Evolutionary conservation across 2,888 invertebrate genomes (phyloP).

Genomic region (Stomorhina lunata): DNA sequence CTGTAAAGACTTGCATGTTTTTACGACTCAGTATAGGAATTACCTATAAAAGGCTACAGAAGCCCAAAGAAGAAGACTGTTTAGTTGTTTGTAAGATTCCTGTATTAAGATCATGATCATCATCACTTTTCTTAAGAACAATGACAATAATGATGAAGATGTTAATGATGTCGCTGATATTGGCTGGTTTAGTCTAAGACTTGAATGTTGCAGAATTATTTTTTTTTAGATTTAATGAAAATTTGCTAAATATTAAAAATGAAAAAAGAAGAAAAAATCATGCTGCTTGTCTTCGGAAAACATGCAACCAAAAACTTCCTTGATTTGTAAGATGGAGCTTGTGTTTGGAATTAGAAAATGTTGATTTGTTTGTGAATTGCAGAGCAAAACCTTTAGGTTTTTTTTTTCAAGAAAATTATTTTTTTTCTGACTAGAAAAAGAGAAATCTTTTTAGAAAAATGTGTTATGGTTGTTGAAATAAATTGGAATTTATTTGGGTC

Average conservation of each 20-base stretch:
- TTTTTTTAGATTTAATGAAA: neutral
- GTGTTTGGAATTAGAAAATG: conserved; percentile 18
- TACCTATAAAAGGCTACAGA: conserved; percentile 13
- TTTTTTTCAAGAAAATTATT: neutral
- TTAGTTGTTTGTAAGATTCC: conserved; percentile 38
- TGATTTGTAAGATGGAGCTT: conserved; percentile 32
- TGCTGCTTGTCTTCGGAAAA: neutral
- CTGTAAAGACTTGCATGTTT: neutral
- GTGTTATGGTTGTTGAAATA: conserved; percentile 10
- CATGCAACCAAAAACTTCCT: conserved; percentile 57
- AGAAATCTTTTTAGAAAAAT: conserved; percentile 9
- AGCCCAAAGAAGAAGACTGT: conserved; percentile 46
- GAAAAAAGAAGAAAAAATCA: too few species aligned
- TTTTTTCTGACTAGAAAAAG: neutral
- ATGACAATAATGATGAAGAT: too few species aligned
- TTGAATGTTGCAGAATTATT: neutral
- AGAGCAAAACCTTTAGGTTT: neutral
- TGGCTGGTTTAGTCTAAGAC: neutral
- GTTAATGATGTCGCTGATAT: conserved; percentile 9
- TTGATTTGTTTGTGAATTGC: neutral
- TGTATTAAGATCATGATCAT: conserved; percentile 40
- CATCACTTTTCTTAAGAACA: neutral
- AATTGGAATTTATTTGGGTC: conserved; percentile 27
- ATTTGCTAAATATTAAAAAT: conserved; percentile 25
- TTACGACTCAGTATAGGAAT: neutral